These are phyloP conservation scores for Agelastica alni DNA, from an alignment of 2,888 invertebrate genomes.

Conservation along the genomic window DNA sequence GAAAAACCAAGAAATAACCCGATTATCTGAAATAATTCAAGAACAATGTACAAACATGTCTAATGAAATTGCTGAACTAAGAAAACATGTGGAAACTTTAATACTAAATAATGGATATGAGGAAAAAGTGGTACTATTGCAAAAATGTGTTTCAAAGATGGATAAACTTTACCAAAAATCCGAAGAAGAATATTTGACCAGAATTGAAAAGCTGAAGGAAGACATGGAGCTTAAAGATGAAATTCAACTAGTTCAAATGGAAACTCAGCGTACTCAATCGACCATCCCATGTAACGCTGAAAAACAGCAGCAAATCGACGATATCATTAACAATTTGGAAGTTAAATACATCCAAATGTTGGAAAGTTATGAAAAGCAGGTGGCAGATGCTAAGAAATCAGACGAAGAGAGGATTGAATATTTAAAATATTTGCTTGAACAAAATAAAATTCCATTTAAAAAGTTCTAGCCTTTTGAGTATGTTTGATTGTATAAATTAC, in stretches of 20 bases:
- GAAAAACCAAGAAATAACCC: slow-evolving; percentile 41
- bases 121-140: slow-evolving; percentile 40
- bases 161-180: slow-evolving; percentile 46
- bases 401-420: slow-evolving; percentile 42
- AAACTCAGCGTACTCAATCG: slow-evolving; percentile 46
- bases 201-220: slow-evolving; percentile 43
- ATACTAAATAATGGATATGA: slow-evolving; percentile 23
- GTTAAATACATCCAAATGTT: slow-evolving; percentile 47
- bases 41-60: slow-evolving; percentile 40
- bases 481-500: too few relatives aligned
- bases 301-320: slow-evolving; percentile 44
- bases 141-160: slow-evolving; percentile 48
- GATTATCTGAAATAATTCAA: slow-evolving; percentile 42
- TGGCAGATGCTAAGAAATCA: slow-evolving; percentile 34
- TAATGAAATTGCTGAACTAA: slow-evolving; percentile 38
- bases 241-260: slow-evolving; percentile 41
- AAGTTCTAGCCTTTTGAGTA: too few relatives aligned
- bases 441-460: slow-evolving; percentile 40
- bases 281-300: slow-evolving; percentile 39
- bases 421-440: slow-evolving; percentile 37
- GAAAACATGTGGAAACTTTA: slow-evolving; percentile 36
- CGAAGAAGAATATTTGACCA: slow-evolving; percentile 45
- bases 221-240: slow-evolving; percentile 45
- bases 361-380: slow-evolving; percentile 40
- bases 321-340: slow-evolving; percentile 44